Evolutionary conservation across 2,113 vertebrate genomes (phyloP), one percentile per base, ranked within the genome.

Genomic region (Apistogramma diplotaenia): DNA sequence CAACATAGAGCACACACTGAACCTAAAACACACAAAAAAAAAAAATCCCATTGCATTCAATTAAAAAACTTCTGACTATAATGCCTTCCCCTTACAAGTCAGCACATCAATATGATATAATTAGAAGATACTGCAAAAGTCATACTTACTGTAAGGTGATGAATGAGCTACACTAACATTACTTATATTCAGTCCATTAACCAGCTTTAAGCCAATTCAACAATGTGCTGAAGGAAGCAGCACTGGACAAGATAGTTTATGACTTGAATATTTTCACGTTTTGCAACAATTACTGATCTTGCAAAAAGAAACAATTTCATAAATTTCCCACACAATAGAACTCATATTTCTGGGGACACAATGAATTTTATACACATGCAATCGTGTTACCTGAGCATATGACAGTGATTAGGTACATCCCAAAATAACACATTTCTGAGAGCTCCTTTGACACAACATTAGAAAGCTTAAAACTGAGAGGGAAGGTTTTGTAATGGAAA

Each of bases 91-190:
- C 15, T 53, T 12, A 70, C 15, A 51, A 40, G 61, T 27, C 2
- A 74, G 56, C 76, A 23, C 65, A 87, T 89, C 76, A 60, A 90
- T 83, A 72, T 57, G 16, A 58, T 72, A 62, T 61, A 79, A 92
- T 87, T 23, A 81, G 70, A 16, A 72, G 59, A 49, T 51, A 58
- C 11, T 53, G n/a, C 57, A 82, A 75, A 77, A 16, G 40, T 49
- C 40, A 67, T 49, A 46, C 40, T 8, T 61, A n/a, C n/a, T n/a
- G n/a, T n/a, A 18, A 18, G 62, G 60, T 76, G 78, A 82, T 85
- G 76, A 86, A 83, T 62, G 19, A 58, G 55, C 67, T 67, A 25
- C 53, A 25, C 8, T 51, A 53, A 78, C 43, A 55, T 61, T 13
- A 60, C 8, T 27, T 8, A 29, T 58, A 21, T 27, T 59, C n/a